Percentiles rank a stretch among this genome's conserved stretches.
Evolutionary conservation across 2,113 vertebrate species (phyloP).

Genomic region (Calcarius ornatus): DNA sequence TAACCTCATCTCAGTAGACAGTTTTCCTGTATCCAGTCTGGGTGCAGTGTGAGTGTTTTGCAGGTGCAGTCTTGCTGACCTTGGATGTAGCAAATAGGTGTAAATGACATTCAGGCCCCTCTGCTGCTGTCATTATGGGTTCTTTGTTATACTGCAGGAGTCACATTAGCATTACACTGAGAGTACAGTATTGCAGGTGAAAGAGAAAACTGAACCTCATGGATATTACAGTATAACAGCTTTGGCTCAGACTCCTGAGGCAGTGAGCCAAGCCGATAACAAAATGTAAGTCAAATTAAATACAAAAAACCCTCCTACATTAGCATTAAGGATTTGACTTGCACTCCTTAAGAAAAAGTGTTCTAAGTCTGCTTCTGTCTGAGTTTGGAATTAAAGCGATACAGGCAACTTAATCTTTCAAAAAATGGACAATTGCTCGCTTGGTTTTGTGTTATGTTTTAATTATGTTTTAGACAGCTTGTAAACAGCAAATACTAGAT

Average conservation of each 20-base stretch:
- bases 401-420: neutral
- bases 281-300: conserved; percentile 52
- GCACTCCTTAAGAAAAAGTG: neutral
- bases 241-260: conserved; percentile 25
- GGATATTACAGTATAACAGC: conserved; percentile 22
- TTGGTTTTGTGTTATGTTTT: neutral
- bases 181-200: conserved; percentile 18
- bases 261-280: conserved; percentile 19
- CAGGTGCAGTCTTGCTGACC: conserved; percentile 61
- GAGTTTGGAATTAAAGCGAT: neutral
- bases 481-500: neutral
- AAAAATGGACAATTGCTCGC: neutral
- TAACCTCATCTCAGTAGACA: neutral
- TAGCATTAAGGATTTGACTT: conserved; percentile 27
- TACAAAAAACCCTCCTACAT: neutral
- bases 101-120: conserved; percentile 58
- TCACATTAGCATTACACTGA: conserved; percentile 46
- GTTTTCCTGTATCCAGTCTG: conserved; percentile 2
- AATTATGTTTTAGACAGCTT: neutral
- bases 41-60: conserved; percentile 4
- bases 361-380: neutral
- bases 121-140: conserved; percentile 25
- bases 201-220: conserved; percentile 41
- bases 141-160: conserved; percentile 48
- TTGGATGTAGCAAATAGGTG: conserved; percentile 61